Evolutionary conservation across 2,797 vertebrate genomes (phyloP), one percentile per base, ranked within the genome.

Genomic region (Lithobates sylvaticus): DNA sequence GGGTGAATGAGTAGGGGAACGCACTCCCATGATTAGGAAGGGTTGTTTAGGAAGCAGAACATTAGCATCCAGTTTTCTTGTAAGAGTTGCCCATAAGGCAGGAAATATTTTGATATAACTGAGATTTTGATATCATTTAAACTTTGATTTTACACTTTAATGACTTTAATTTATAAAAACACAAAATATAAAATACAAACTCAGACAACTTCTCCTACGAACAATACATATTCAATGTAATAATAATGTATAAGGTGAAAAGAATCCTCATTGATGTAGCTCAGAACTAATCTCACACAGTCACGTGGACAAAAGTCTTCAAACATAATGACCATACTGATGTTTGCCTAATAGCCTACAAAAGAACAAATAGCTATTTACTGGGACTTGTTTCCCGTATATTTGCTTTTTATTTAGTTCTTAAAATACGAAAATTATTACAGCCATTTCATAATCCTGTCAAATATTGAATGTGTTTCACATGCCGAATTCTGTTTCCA

Each of bases 401-500:
- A 26, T 67, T 29, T 27, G n/a, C 26, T 69, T 69, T 69, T 69
- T 36, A 26, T 27, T 50, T 67, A 78, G 10, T 34, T 75, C 29
- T 58, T 8, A 32, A 36, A 76, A 23, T 12, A 13, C 21, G 32
- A 13, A 68, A 68, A 29, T 27, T 12, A 23, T 65, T n/a, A 68
- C 34, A 42, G 64, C 13, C 10, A 47, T 36, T 26, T 2, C 5
- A 79, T 68, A 68, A 67, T 44, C 36, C 64, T 27, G 64, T 68
- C 77, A 68, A 79, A 68, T 68, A 79, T 44, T 79, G 68, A 67
- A 78, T 44, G 39, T 68, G 65, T 18, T 68, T 79, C 26, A 18
- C 39, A 27, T 58, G 69, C 44, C 67, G 36, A 54, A 50, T 54
- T 27, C 69, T 9, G 79, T 81, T 81, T 72, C 79, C 79, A 81